Conservation (phyloP, 2,113 vertebrate genomes). For the Aspidoscelis tigris region DNA sequence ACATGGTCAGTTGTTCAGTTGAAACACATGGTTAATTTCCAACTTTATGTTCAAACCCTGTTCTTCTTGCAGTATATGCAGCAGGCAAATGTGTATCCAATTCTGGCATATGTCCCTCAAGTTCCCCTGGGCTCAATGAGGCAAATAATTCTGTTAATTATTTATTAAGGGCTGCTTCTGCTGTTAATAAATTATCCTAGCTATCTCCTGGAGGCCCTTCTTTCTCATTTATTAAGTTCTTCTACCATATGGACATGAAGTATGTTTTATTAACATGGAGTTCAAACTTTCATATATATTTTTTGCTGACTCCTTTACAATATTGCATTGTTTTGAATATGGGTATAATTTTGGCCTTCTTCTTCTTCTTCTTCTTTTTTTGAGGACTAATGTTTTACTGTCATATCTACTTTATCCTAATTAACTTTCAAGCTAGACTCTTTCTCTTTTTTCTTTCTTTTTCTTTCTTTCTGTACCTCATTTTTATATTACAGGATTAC, state of each 20-base stretch:
- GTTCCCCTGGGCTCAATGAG: conserved; percentile 68
- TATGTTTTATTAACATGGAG: conserved; percentile 41
- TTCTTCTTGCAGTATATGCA: conserved; percentile 36
- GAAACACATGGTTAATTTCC: background rate
- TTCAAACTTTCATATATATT: conserved; percentile 13
- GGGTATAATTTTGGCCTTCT: conserved; percentile 26
- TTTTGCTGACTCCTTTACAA: background rate
- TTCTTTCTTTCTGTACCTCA: background rate
- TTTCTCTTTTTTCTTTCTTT: background rate
- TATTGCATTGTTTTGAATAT: conserved; percentile 12
- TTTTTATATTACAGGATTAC: conserved; percentile 26
- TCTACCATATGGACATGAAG: conserved; percentile 43
- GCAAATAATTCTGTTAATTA: conserved; percentile 75
- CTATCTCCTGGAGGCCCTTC: conserved; percentile 61
- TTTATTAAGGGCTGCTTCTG: conserved; percentile 70
- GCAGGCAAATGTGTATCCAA: conserved; percentile 31
- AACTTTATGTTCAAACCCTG: background rate
- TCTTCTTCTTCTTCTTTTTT: background rate
- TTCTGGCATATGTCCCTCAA: conserved; percentile 64
- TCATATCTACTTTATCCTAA: conserved; percentile 49
- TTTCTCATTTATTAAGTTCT: conserved; percentile 55
- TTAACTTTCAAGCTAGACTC: conserved; percentile 55
- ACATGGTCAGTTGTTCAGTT: background rate
- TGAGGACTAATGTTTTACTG: conserved; percentile 23
- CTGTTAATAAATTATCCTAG: conserved; percentile 68